Conservation (phyloP, 2,888 invertebrate species). For the Eurytoma adleriae region DNA sequence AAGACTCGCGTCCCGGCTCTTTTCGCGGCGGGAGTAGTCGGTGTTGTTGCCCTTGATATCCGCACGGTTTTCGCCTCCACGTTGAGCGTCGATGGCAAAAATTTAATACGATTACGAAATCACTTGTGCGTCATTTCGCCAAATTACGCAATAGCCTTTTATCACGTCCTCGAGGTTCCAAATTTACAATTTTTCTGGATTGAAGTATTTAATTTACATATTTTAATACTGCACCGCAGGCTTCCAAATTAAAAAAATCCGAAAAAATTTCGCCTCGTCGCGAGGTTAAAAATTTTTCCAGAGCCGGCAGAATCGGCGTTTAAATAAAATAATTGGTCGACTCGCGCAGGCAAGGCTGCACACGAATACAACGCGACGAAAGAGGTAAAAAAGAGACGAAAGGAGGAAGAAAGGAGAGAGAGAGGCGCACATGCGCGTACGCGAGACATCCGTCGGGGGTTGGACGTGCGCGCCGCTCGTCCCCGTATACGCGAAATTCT, state of each 20-base stretch:
- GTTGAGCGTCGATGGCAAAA: neutral
- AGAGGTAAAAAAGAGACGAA: neutral
- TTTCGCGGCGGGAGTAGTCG: too few relatives aligned
- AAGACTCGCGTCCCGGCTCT: slow-evolving; percentile 33
- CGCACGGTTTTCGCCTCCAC: too few relatives aligned
- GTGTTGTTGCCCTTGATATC: too few relatives aligned
- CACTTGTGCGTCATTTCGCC: slow-evolving; percentile 31
- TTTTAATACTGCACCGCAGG: neutral
- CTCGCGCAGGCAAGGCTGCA: neutral
- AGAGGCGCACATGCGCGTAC: slow-evolving; percentile 13
- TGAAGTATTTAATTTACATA: neutral
- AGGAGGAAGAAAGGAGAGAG: neutral
- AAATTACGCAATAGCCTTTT: slow-evolving; percentile 32
- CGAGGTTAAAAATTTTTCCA: too few relatives aligned
- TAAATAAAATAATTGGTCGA: too few relatives aligned
- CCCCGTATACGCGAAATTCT: slow-evolving; percentile 55
- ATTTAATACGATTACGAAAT: slow-evolving; percentile 1
- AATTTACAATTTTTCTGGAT: neutral
- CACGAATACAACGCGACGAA: neutral
- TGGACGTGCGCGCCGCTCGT: slow-evolving; percentile 48
- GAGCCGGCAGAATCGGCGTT: too few relatives aligned
- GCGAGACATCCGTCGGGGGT: slow-evolving; percentile 39
- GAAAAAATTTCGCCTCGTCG: neutral
- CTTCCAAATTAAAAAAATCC: neutral
- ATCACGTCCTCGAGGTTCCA: slow-evolving; percentile 7